Evolutionary conservation across 2,113 vertebrate species (phyloP).

Genomic region (Uropsilus gracilis): DNA sequence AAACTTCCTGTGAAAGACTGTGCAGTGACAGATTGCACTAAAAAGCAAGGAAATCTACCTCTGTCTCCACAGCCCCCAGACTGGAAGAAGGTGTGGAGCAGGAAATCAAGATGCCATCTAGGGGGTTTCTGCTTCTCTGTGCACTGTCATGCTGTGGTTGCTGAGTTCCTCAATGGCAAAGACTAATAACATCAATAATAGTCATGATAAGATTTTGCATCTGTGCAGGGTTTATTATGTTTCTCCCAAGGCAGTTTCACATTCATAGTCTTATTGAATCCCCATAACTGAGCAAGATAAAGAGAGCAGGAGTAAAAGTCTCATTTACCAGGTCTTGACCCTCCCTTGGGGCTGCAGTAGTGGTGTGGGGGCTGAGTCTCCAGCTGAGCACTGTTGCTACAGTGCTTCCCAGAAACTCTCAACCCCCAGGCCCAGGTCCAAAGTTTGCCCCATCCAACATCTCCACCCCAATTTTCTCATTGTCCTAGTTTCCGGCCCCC

Average conservation of each 20-base stretch:
- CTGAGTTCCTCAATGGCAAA: neutral
- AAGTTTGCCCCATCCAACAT: neutral
- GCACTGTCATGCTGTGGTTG: neutral
- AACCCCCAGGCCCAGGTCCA: neutral
- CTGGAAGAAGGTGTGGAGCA: neutral
- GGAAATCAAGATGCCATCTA: too few relatives aligned
- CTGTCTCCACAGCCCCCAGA: neutral
- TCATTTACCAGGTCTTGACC: neutral
- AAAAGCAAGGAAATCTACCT: neutral
- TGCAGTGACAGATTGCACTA: neutral
- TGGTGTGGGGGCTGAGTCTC: neutral
- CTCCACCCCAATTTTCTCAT: neutral
- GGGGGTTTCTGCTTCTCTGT: neutral
- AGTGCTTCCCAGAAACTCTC: neutral
- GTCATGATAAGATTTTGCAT: neutral
- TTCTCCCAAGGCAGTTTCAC: constrained; percentile 32
- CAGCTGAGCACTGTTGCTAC: neutral
- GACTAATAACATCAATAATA: neutral
- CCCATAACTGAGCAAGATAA: neutral
- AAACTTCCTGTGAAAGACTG: neutral
- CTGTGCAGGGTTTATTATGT: neutral
- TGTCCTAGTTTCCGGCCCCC: constrained; percentile 57
- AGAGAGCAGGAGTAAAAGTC: neutral
- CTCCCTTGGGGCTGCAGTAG: neutral
- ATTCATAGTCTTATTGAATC: neutral